Conservation (phyloP, 64 coral and sea anemone species). For the Stylophora pistillata region DNA sequence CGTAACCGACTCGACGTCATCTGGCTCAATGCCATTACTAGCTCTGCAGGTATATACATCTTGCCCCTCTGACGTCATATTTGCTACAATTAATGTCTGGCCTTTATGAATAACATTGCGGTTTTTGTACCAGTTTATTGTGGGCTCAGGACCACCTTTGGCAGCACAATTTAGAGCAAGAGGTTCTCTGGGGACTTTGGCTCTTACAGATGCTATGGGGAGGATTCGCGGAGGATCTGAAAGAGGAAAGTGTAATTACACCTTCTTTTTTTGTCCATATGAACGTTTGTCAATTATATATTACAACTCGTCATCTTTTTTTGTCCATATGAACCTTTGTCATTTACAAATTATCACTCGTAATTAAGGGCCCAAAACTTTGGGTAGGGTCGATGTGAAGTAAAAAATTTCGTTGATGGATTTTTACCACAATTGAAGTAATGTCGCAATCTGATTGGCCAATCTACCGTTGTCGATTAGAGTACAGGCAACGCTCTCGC, state of each 20-base stretch:
- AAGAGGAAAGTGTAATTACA: neutral
- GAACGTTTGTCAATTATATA: too few relatives aligned
- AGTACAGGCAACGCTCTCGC: too few relatives aligned
- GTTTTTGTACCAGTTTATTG: conserved; percentile 42
- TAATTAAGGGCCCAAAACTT: neutral
- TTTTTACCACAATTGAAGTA: too few relatives aligned
- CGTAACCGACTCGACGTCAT: conserved; percentile 11
- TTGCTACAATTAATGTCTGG: conserved; percentile 4
- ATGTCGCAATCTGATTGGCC: too few relatives aligned
- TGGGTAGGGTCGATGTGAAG: too few relatives aligned
- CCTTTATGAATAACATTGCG: conserved; percentile 9
- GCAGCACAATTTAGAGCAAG: neutral
- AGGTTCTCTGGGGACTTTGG: neutral
- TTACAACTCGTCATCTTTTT: too few relatives aligned
- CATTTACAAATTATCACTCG: too few relatives aligned
- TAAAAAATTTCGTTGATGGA: too few relatives aligned
- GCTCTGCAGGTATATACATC: conserved; percentile 26
- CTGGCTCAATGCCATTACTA: conserved; percentile 31
- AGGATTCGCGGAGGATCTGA: conserved; percentile 20
- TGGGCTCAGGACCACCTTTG: conserved; percentile 22
- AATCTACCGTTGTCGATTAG: too few relatives aligned
- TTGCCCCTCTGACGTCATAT: neutral
- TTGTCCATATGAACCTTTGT: too few relatives aligned
- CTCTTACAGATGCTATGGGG: neutral
- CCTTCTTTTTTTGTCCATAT: too few relatives aligned